phyloP scores from a whole-genome alignment of 2,888 invertebrate genomes.

The Orthosia gracilis region DNA sequence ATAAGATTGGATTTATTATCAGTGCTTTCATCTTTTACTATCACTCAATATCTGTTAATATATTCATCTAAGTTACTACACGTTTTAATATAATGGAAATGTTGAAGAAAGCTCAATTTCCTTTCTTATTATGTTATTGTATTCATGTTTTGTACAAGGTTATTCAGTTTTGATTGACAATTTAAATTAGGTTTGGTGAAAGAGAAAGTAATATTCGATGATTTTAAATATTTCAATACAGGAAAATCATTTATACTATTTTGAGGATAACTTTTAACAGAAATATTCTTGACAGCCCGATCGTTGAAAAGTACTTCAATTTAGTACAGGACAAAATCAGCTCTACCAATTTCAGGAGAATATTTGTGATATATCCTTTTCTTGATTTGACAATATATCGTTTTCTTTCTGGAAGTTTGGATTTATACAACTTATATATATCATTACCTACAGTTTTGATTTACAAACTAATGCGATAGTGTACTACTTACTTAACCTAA shows the following conservation, averaged over 20 bases:
- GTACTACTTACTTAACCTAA: too few species aligned
- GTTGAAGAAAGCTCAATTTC: slow-evolving; percentile 17
- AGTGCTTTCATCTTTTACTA: slow-evolving; percentile 21
- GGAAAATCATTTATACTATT: neutral
- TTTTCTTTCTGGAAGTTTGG: too few species aligned
- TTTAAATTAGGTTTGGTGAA: neutral
- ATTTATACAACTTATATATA: too few species aligned
- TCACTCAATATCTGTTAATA: slow-evolving; percentile 10
- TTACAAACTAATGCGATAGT: too few species aligned
- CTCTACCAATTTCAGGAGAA: too few species aligned
- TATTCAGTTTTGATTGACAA: slow-evolving; percentile 19
- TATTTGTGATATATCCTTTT: too few species aligned
- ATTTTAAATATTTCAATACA: neutral
- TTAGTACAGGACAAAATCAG: neutral
- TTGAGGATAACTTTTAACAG: neutral
- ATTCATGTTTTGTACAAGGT: slow-evolving; percentile 4
- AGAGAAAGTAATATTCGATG: slow-evolving; percentile 14
- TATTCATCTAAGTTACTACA: neutral
- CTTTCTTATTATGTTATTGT: slow-evolving; percentile 7
- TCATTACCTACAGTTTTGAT: too few species aligned
- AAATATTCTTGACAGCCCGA: neutral
- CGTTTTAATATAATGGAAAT: slow-evolving; percentile 7
- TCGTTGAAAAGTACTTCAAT: neutral
- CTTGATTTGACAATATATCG: too few species aligned
- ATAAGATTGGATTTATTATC: slow-evolving; percentile 33